Base-by-base conservation (phyloP, 2,113 vertebrate genomes). In the Planiliza haematocheilus region DNA sequence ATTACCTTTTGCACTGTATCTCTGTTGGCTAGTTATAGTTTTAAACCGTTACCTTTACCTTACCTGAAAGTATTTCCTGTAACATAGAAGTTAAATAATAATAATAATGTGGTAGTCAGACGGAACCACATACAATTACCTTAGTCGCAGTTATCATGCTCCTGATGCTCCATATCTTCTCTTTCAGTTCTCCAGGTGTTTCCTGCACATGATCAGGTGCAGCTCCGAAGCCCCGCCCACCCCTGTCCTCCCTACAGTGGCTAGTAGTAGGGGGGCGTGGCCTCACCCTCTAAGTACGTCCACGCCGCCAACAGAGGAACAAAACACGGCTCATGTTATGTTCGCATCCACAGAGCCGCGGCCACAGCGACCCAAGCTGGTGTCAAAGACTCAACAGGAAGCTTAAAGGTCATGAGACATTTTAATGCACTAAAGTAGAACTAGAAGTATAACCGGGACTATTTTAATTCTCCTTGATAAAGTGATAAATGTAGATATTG, bases 141-240 rank as follows among this genome's bases (percentile, higher is more conserved):
- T 63, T 10, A 8, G 14, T 13, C 14, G n/a, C 13, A n/a, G 14
- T 61, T 3, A 21, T 12, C 36, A 9, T 14, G 7, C 16, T 41
- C 16, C 18, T 38, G 5, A 30, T 30, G 24, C 24, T 60, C 42
- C 9, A 43, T n/a, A 24, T 56, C 52, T 30, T 21, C 4, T 43
- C 12, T 70, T 17, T 68, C 53, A 90, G 86, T 88, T 90, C 65
- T 79, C 58, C 58, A 85, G 86, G 56, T 86, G 77, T 56, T 67
- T 86, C 62, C 41, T 70, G 11, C 58, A 77, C 59, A 81, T 86
- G 77, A 62, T 86, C 49, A 68, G 82, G 36, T 88, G 79, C 56
- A 52, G 70, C 30, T 71, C 81, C 37, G 79, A 81, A 41, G 64
- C 52, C 38, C 70, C 55, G 18, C 51, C 73, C 13, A 45, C 36